phyloP scores from a whole-genome alignment of 2,797 vertebrate species.

The Platalea minor region DNA sequence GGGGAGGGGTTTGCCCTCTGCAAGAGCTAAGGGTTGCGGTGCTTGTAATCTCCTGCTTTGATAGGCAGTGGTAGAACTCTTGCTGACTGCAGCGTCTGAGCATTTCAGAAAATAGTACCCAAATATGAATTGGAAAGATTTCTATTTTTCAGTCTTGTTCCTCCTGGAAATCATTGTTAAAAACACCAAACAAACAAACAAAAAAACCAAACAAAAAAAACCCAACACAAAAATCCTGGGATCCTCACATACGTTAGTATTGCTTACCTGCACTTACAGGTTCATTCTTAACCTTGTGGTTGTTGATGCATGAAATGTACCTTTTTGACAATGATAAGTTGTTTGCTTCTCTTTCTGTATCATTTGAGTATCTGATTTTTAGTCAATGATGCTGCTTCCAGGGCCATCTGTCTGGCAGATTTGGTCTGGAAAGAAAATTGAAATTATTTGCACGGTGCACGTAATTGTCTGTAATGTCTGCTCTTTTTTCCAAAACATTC shows the following conservation, averaged over 20 bases:
- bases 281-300: neutral
- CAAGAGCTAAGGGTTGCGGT: neutral
- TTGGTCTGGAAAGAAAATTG: neutral
- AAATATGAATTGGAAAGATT: neutral
- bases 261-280: neutral
- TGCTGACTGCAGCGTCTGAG: neutral
- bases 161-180: neutral
- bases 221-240: rapidly evolving
- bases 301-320: neutral
- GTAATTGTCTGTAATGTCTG: neutral
- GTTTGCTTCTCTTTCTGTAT: neutral
- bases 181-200: neutral
- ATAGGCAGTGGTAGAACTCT: neutral
- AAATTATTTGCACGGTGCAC: neutral
- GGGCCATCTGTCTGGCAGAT: neutral
- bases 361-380: neutral
- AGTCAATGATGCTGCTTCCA: neutral
- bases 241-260: neutral
- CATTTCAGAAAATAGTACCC: neutral
- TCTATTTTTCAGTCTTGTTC: neutral
- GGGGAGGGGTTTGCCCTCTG: rapidly evolving
- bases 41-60: neutral
- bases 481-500: neutral
- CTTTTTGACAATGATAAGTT: neutral
- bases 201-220: neutral